Evolutionary conservation across 1,140 invertebrate genomes (phyloP), one percentile per base, ranked within the genome.

Genomic region (Leptinotarsa undecemlineata): DNA sequence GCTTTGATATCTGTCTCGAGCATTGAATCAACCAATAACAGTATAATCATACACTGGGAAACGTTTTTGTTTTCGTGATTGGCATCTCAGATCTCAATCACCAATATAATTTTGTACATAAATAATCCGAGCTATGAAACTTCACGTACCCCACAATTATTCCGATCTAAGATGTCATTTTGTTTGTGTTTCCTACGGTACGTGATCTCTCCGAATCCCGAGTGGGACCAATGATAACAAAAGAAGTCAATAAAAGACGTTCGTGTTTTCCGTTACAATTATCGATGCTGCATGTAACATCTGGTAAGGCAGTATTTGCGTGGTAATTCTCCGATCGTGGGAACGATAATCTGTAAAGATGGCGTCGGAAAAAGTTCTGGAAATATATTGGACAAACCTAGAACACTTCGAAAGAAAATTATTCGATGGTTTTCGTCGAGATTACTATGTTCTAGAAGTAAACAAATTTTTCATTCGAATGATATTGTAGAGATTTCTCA

Each of bases 261-360:
- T 57, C 51, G 51, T 57, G 51, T 57, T 57, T 57, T 57, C 51
- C 6, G 51, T 57, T 57, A 57, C 51, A 57, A 57, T 57, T 57
- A 57, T 57, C 51, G 51, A 57, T 57, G 51, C 51, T 57, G 51
- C 51, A 57, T 57, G 51, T 57, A n/a, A 19, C 51, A 57, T 15
- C 51, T 57, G 51, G 51, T 19, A 19, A n/a, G 15, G 51, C 14
- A 57, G 15, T 6, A 19, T 57, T 15, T 57, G 51, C 15, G 17
- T 4, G 51, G 51, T 19, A 19, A 57, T n/a, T 57, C 51, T 57
- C 4, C 15, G 51, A 57, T 57, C 51, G 51, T 57, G 51, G 51
- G 51, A 57, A 57, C 15, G 51, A 57, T 57, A 57, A 57, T n/a
- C 17, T 3, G 4, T 57, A 14, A 57, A 19, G 51, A 57, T 57